phyloP scores from a whole-genome alignment of 2,797 vertebrate species.

The Coregonus suidteri region DNA sequence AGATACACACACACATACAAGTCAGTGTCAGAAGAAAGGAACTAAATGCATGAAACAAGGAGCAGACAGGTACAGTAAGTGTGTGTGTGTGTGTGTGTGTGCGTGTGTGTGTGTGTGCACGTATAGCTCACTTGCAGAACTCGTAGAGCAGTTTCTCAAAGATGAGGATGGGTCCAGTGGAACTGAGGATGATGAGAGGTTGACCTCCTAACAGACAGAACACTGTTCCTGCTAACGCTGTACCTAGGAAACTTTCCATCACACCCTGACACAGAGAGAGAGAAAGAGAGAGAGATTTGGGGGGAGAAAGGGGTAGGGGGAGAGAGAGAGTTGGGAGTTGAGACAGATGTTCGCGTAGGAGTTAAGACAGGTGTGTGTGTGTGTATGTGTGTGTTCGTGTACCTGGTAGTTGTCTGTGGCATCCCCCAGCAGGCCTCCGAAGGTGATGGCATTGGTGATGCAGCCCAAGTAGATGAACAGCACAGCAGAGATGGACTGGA shows the following conservation, averaged over 20 bases:
- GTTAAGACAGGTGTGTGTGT: not conserved
- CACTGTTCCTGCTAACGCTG: constrained; percentile 86
- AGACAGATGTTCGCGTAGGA: too few species aligned
- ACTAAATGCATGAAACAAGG: too few species aligned
- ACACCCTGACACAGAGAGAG: constrained; percentile 78
- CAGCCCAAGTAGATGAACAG: constrained; percentile 98
- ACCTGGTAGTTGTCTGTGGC: constrained; percentile 97
- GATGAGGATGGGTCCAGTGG: constrained; percentile 94
- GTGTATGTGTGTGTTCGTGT: not conserved
- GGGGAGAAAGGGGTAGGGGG: too few species aligned
- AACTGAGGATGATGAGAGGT: constrained; percentile 97
- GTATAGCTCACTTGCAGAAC: constrained; percentile 90
- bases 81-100: too few species aligned
- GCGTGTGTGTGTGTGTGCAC: not conserved
- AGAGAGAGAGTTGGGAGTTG: too few species aligned
- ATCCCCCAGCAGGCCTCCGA: constrained; percentile 91
- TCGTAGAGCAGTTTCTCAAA: constrained; percentile 96
- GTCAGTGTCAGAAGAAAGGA: not conserved
- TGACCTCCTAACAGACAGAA: constrained; percentile 93
- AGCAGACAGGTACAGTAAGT: too few species aligned
- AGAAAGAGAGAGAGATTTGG: too few species aligned
- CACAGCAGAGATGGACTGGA: constrained; percentile 94
- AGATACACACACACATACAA: not conserved
- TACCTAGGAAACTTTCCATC: constrained; percentile 97
- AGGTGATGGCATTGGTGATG: constrained; percentile 97